Evolutionary conservation across 2,888 invertebrate species (phyloP), one percentile per base, ranked within the genome.

Genomic region (Brachyopa scutellaris): DNA sequence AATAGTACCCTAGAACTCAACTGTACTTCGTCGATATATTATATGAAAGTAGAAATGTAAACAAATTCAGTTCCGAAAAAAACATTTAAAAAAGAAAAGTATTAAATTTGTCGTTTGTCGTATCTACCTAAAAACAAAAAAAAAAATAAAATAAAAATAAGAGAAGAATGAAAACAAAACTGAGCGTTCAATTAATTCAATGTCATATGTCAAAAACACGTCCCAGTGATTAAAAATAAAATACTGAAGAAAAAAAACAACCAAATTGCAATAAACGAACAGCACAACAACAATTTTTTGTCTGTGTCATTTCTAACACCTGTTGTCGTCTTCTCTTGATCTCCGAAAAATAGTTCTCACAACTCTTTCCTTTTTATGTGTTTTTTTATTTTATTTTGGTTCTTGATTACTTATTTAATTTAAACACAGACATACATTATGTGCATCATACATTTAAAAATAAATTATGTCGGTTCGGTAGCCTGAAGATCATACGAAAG

Each of bases 161-260:
- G 26, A 62, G 13, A 53, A 53, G 19, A 76, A 47, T 76, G 40
- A 15, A 36, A 36, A 51, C 15, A 51, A 64, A 26, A 38, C 26
- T 23, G 17, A 15, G 55, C 29, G 29, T 45, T 67, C 33, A 53
- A 67, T 67, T 55, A 55, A 55, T 67, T 67, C 55, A 45, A 33
- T 67, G 55, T 42, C 53, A 67, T 67, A 55, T 67, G 67, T 67
- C 67, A 67, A 67, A 67, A 67, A 67, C 55, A 55, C 55, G 67
- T 67, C 67, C 55, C 45, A 55, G 67, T 55, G 45, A 55, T 45
- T 45, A 55, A 45, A 55, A 67, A 67, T 67, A 66, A 66, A 62
- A 62, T 47, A 36, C 26, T 31, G 8, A 53, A 53, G 31, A 40
- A 55, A 67, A 55, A 36, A 55, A 67, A 42, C 23, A 55, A 26